Conservation (phyloP, 2,797 vertebrate species). For the Pangasius larnaudii region DNA sequence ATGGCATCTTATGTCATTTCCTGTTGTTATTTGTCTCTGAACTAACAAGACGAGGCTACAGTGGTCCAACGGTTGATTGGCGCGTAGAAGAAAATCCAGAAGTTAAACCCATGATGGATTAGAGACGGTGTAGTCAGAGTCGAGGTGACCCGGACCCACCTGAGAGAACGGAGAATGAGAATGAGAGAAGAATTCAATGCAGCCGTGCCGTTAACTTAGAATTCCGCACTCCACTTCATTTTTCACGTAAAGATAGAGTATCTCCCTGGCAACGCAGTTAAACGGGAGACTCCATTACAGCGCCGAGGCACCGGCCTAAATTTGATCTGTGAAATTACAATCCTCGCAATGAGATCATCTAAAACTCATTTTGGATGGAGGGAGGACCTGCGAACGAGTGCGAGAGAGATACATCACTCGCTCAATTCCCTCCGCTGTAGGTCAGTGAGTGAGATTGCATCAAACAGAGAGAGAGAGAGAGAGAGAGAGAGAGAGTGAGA, state of each 20-base stretch:
- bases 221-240: neutral
- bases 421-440: slow-evolving; percentile 17
- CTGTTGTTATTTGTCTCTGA: neutral
- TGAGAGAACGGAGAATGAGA: neutral
- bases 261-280: slow-evolving; percentile 12
- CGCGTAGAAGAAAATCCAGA: too few relatives aligned
- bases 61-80: neutral
- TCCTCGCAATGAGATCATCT: slow-evolving; percentile 17
- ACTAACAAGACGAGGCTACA: neutral
- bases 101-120: neutral
- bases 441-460: slow-evolving; percentile 21
- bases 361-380: slow-evolving; percentile 28
- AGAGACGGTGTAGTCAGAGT: neutral
- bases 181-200: neutral
- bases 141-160: neutral
- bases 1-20: neutral
- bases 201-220: neutral
- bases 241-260: slow-evolving; percentile 18
- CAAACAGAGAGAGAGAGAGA: neutral
- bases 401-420: slow-evolving; percentile 6
- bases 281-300: slow-evolving; percentile 25
- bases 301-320: neutral
- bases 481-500: slow-evolving; percentile 4
- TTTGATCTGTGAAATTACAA: slow-evolving; percentile 35
- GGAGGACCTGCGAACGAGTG: neutral